Evolutionary conservation across 2,888 invertebrate genomes (phyloP).

Genomic region (Melanostoma mellinum): DNA sequence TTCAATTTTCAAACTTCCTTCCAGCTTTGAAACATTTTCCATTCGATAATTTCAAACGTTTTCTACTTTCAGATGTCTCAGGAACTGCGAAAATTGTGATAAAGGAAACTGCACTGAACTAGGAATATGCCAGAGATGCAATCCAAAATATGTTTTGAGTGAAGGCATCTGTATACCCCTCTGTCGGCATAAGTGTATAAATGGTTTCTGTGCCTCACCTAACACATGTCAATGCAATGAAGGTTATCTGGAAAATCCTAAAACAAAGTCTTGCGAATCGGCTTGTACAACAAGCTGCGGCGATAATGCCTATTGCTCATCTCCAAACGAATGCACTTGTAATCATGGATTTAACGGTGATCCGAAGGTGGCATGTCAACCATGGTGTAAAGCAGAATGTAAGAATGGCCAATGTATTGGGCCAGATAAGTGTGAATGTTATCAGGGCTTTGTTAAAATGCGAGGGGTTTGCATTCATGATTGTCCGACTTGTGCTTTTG

Average conservation of each 20-base stretch:
- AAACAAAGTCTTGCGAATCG: constrained; percentile 77
- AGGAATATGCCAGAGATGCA: constrained; percentile 80
- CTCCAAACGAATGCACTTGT: constrained; percentile 80
- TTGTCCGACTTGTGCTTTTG: constrained; percentile 75
- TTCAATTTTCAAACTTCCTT: too few species aligned
- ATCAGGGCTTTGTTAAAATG: constrained; percentile 74
- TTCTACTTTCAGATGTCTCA: constrained; percentile 1
- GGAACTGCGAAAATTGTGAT: constrained; percentile 72
- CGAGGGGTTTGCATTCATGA: constrained; percentile 31
- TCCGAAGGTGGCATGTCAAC: constrained; percentile 73
- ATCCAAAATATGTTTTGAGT: constrained; percentile 75
- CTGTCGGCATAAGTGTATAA: constrained; percentile 83
- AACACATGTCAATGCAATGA: constrained; percentile 78
- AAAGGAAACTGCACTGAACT: constrained; percentile 84
- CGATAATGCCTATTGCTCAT: constrained; percentile 80
- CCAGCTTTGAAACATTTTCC: too few species aligned
- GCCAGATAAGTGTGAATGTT: constrained; percentile 81
- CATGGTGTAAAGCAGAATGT: constrained; percentile 60
- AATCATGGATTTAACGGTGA: constrained; percentile 76
- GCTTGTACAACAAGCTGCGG: constrained; percentile 76
- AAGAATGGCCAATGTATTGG: constrained; percentile 79
- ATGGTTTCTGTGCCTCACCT: constrained; percentile 81
- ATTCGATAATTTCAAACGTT: too few species aligned
- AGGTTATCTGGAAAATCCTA: constrained; percentile 75
- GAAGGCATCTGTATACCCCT: constrained; percentile 82